phyloP scores from a whole-genome alignment of 1,140 invertebrate species.

The Plutomurus gul region DNA sequence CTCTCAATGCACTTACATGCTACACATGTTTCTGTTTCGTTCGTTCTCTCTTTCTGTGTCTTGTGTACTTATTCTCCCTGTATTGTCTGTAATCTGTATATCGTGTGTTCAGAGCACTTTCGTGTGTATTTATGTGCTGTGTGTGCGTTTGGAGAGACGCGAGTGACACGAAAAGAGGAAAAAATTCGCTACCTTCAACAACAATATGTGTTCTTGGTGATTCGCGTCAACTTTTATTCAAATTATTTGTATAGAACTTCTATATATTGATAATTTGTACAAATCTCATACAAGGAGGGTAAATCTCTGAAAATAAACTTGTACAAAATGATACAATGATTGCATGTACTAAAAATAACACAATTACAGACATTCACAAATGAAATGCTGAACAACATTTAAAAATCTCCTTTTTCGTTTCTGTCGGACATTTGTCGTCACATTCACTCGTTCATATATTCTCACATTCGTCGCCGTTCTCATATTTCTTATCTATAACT shows the following conservation, averaged over 20 bases:
- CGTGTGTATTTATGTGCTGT: no score
- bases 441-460: not conserved
- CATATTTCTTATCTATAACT: not conserved
- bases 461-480: constrained; percentile 1
- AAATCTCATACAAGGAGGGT: constrained; percentile 33
- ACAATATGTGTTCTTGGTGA: constrained; percentile 8
- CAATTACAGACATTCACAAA: constrained; percentile 16
- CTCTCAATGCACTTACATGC: no score
- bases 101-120: no score
- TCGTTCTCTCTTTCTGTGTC: no score
- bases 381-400: constrained; percentile 25
- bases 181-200: not conserved
- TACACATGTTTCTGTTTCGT: no score
- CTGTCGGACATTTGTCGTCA: constrained; percentile 2
- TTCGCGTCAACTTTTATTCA: constrained; percentile 34
- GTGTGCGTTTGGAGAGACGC: no score
- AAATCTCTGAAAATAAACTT: constrained; percentile 35
- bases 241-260: constrained; percentile 32
- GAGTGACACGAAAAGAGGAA: no score
- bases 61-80: no score
- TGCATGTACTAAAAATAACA: constrained; percentile 31
- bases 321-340: constrained; percentile 36
- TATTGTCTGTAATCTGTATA: no score
- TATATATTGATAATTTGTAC: constrained; percentile 31
- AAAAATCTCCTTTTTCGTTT: constrained; percentile 22